These are phyloP conservation scores for Hystrix brachyura DNA, from an alignment of 2,113 vertebrate species.

Conservation along the genomic window DNA sequence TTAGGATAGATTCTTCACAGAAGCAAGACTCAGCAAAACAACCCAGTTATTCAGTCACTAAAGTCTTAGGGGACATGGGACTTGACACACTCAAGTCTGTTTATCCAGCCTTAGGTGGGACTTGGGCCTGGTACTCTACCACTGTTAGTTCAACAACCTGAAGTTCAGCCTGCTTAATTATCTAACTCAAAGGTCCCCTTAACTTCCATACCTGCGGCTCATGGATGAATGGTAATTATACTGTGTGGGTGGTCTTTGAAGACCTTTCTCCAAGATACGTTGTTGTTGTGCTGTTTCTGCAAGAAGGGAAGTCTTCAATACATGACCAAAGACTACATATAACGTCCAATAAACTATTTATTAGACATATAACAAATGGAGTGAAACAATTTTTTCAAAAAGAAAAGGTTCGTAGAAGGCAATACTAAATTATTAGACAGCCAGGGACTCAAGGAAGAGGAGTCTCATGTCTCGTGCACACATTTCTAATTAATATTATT, in stretches of 20 bases:
- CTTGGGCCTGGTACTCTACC: not conserved
- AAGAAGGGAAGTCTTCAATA: slow-evolving; percentile 5
- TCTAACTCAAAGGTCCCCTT: not conserved
- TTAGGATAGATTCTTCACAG: not conserved
- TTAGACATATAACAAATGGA: not conserved
- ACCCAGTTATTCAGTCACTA: not conserved
- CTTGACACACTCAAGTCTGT: not conserved
- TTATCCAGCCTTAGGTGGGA: too few relatives aligned
- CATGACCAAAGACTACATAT: not conserved
- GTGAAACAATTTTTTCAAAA: slow-evolving; percentile 14
- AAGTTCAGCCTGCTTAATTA: not conserved
- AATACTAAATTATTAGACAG: not conserved
- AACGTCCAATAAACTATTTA: not conserved
- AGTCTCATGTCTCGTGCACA: not conserved
- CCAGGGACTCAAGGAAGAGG: not conserved
- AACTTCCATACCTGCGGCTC: not conserved
- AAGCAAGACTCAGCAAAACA: not conserved
- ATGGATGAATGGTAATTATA: not conserved
- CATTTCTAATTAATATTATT: not conserved
- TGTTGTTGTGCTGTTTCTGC: not conserved
- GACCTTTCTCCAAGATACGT: slow-evolving; percentile 4
- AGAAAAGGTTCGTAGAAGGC: not conserved
- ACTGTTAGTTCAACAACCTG: not conserved
- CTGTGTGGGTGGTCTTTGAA: slow-evolving; percentile 28
- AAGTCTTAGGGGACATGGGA: not conserved